A percentile compares a stretch with the other conserved stretches of the same genome.
Conservation (phyloP, 2,113 vertebrate species). For the Anhinga rufa region DNA sequence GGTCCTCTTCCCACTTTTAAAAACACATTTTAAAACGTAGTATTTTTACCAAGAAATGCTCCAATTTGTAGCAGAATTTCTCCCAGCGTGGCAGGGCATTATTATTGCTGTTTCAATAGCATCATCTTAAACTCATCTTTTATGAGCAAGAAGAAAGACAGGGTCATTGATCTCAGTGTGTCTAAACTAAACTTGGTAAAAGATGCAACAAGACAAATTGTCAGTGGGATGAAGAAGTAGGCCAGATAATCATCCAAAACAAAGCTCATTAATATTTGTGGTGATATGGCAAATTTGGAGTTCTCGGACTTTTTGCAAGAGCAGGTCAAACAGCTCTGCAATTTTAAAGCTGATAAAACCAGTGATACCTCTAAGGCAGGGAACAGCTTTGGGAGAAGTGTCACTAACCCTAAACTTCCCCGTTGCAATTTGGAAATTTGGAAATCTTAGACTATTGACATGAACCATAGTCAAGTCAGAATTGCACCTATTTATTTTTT, state of each 20-base stretch:
- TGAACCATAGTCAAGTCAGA: background rate
- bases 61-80: background rate
- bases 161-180: background rate
- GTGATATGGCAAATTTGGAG: background rate
- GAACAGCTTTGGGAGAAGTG: background rate
- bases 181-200: slow-evolving; percentile 5
- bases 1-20: background rate
- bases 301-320: background rate
- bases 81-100: background rate
- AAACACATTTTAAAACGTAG: background rate
- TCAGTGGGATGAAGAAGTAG: background rate
- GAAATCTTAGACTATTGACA: background rate
- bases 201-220: background rate
- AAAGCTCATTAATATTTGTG: background rate
- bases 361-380: background rate
- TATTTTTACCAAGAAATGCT: background rate
- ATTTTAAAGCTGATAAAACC: background rate
- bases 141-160: background rate
- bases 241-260: background rate
- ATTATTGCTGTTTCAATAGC: background rate
- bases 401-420: background rate
- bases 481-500: background rate
- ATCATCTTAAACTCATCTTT: background rate
- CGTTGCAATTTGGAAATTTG: background rate
- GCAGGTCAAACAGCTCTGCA: background rate